These are phyloP conservation scores for Calcarius lapponicus DNA, from an alignment of 2,797 vertebrate species.

Conservation along the genomic window DNA sequence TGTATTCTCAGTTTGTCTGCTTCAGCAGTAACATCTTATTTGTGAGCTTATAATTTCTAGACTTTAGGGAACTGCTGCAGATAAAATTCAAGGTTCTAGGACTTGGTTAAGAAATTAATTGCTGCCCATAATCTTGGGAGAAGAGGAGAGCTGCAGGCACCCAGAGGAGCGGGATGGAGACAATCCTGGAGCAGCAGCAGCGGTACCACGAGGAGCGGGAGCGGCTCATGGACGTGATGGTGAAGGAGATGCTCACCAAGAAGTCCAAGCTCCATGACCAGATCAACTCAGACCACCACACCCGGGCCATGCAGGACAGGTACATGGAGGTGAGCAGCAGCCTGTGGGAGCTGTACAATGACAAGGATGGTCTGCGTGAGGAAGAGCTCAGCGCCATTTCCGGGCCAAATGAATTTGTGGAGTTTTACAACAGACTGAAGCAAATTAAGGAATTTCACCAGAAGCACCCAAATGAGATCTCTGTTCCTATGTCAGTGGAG, in stretches of 20 bases:
- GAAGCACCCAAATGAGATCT: constrained; percentile 97
- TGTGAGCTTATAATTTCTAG: not conserved
- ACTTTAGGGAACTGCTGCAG: not conserved
- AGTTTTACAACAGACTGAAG: constrained; percentile 96
- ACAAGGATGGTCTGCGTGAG: constrained; percentile 79
- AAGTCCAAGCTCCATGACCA: not conserved
- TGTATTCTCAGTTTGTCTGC: not conserved
- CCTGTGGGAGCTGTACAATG: not conserved
- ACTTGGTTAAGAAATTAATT: not conserved
- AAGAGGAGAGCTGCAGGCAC: not conserved
- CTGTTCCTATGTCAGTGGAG: constrained; percentile 95
- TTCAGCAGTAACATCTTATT: not conserved
- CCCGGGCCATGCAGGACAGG: not conserved
- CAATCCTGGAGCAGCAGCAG: not conserved
- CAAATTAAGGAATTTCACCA: constrained; percentile 97
- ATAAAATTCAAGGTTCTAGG: not conserved
- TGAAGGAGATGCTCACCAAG: not conserved
- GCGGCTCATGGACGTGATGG: not conserved
- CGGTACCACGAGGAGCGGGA: not conserved
- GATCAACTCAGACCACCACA: not conserved
- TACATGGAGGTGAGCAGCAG: not conserved
- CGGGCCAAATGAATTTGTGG: constrained; percentile 94
- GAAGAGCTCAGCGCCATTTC: constrained; percentile 95
- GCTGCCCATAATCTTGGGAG: not conserved
- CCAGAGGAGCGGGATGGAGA: not conserved